Base-by-base conservation (phyloP, 2,113 vertebrate genomes). In the Meleagris gallopavo region DNA sequence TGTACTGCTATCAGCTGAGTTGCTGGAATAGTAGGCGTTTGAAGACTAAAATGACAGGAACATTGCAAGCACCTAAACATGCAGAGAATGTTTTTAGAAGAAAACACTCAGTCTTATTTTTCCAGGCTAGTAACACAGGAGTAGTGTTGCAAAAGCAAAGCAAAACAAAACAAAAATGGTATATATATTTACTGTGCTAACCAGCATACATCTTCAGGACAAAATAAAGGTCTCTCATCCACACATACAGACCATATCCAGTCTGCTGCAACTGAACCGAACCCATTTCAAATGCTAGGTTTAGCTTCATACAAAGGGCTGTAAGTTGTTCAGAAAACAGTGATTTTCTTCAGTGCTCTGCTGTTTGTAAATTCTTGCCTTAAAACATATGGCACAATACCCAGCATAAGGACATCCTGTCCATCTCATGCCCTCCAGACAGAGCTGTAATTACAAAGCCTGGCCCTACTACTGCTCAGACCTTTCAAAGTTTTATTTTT, bases 11-110 rank as follows among this genome's bases (percentile, higher is more conserved):
- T 97, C 96, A 93, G 93, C 76, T 78, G 89, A 93, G 83, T 81
- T 2, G 36, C 89, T 95, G 52, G 80, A 95, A 75, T 43, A 95
- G 93, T 90, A 97, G 93, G 94, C 62, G 80, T 94, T 83, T 89
- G 93, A 97, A 90, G 88, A 93, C 69, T 93, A 84, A 93, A 91
- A 88, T 95, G 95, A 96, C 91, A 96, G 93, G 90, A 96, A 94
- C 85, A 77, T 54, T 81, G 43, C 88, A 95, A 93, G 76, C 34
- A 94, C 76, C 83, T 90, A 95, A 93, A 90, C 0, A 0, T 52
- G 48, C 57, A 90, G 76, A 43, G 83, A 65, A 74, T 52, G 43
- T 3, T 13, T 46, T 54, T 36, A 1, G 0, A 74, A 77, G 46
- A 85, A 92, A 93, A 72, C 46, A 80, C 82, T 94, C 83, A 25